Conservation (phyloP, 2,113 vertebrate genomes). For the Lophura nycthemera region DNA sequence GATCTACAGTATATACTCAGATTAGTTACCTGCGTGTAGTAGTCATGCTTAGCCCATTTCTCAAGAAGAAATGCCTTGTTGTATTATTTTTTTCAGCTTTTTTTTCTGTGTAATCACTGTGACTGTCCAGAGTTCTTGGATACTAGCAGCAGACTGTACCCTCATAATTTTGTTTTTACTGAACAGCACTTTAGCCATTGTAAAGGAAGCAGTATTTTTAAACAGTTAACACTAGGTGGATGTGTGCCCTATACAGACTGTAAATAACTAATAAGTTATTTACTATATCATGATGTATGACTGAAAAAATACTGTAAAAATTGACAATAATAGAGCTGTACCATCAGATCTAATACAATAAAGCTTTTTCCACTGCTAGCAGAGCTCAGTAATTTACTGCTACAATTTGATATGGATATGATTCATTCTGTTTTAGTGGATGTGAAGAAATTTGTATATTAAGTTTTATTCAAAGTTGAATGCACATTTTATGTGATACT, state of each 20-base stretch:
- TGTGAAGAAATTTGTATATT: conserved; percentile 27
- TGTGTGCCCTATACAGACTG: not conserved
- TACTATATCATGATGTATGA: not conserved
- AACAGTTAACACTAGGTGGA: not conserved
- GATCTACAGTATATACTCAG: rapidly evolving
- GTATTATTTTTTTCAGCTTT: not conserved
- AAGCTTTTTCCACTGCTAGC: conserved; percentile 21
- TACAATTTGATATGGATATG: conserved; percentile 38
- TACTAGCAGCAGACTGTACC: not conserved
- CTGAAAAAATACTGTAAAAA: conserved; percentile 33
- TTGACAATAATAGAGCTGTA: not conserved
- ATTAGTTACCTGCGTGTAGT: not conserved
- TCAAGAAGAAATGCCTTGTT: not conserved
- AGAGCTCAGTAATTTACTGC: conserved; percentile 67
- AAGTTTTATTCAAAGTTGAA: conserved; percentile 43
- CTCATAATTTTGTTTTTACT: not conserved
- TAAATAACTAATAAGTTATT: conserved; percentile 35
- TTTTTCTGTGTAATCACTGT: not conserved
- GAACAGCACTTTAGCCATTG: not conserved
- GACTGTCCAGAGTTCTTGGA: not conserved
- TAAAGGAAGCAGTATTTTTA: not conserved
- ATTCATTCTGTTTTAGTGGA: conserved; percentile 56
- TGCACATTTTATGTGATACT: not conserved
- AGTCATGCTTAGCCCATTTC: rapidly evolving
- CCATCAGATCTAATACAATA: conserved; percentile 19